phyloP scores from a whole-genome alignment of 2,797 vertebrate species.

The Leucoraja ocellata region DNA sequence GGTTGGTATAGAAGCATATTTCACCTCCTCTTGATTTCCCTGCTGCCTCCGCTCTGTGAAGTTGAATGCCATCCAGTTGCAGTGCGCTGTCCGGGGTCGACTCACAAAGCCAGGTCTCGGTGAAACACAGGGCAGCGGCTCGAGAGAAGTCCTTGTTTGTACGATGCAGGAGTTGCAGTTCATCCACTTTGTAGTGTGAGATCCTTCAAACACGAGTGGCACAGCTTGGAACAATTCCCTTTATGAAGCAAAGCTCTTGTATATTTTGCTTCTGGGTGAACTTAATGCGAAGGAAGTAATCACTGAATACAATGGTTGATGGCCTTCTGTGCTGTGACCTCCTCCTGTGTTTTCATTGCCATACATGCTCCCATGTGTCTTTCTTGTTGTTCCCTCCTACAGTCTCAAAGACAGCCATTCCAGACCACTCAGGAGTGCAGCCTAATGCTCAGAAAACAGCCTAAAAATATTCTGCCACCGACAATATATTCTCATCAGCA shows the following conservation, averaged over 20 bases:
- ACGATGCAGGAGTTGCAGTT: too few relatives aligned
- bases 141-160: too few relatives aligned
- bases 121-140: too few relatives aligned
- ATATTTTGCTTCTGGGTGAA: not conserved
- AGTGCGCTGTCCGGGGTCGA: too few relatives aligned
- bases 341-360: not conserved
- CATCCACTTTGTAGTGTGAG: not conserved
- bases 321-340: not conserved
- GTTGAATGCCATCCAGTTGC: too few relatives aligned
- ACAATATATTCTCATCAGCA: not conserved
- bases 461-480: not conserved
- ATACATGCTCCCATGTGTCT: not conserved
- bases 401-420: not conserved
- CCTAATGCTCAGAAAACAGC: not conserved
- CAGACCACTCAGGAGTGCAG: not conserved
- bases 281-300: not conserved
- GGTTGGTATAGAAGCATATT: too few relatives aligned
- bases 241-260: not conserved
- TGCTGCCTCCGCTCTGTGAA: too few relatives aligned
- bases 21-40: too few relatives aligned
- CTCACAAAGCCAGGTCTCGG: too few relatives aligned
- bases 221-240: not conserved
- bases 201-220: too few relatives aligned
- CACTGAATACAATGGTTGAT: not conserved
- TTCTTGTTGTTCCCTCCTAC: not conserved